These are phyloP conservation scores for Ophioninae sp. DNA, from an alignment of 2,888 invertebrate species.

Conservation along the genomic window DNA sequence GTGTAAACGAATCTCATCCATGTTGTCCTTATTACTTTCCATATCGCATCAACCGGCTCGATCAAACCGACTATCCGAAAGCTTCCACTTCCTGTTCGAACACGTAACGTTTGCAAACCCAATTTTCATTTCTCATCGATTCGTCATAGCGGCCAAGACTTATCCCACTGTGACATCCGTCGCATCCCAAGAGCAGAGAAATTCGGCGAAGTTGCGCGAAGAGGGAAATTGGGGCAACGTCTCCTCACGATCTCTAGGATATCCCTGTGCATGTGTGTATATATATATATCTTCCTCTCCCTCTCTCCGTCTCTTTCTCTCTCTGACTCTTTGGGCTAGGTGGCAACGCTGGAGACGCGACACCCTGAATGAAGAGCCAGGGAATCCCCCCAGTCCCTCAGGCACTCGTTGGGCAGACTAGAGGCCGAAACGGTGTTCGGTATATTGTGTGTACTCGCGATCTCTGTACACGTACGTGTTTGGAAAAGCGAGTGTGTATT, in stretches of 20 bases:
- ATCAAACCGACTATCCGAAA: not conserved
- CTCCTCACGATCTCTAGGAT: constrained; percentile 43
- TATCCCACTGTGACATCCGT: constrained; percentile 25
- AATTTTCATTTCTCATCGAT: constrained; percentile 41
- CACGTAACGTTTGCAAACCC: constrained; percentile 6
- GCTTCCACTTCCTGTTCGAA: not conserved
- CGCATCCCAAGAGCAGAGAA: constrained; percentile 6
- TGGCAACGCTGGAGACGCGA: constrained; percentile 30
- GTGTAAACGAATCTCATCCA: not conserved
- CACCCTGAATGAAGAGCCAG: constrained; percentile 32
- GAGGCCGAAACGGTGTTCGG: constrained; percentile 29
- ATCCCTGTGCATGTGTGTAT: no score
- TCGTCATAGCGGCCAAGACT: constrained; percentile 24
- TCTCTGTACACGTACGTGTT: not conserved
- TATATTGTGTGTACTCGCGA: constrained; percentile 19
- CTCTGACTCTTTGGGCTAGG: constrained; percentile 1
- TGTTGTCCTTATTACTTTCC: not conserved
- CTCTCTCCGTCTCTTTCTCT: constrained; percentile 23
- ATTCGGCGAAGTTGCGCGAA: constrained; percentile 24
- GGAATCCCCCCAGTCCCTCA: constrained; percentile 32
- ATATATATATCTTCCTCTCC: constrained; percentile 1
- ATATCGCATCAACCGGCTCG: not conserved
- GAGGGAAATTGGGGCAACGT: constrained; percentile 64
- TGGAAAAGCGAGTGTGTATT: constrained; percentile 33
- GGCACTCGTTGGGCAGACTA: constrained; percentile 30